Percentiles rank a stretch among this genome's conserved stretches.
Evolutionary conservation across 1,140 invertebrate genomes (phyloP).

Genomic region (Drosophila repleta): DNA sequence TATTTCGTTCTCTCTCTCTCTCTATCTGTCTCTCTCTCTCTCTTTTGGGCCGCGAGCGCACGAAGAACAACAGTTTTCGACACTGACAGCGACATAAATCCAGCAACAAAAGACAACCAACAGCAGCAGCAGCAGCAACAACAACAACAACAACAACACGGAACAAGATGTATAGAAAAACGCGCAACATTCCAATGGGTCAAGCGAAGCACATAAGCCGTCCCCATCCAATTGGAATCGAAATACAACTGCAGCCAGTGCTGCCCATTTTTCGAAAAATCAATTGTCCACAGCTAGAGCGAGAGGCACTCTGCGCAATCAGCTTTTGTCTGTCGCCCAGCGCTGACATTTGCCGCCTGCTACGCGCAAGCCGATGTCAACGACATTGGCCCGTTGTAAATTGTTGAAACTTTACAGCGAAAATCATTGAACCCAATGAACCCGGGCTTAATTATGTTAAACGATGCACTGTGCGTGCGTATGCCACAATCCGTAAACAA

Average conservation of each 20-base stretch:
- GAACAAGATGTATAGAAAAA: constrained; percentile 10
- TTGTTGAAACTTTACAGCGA: constrained; percentile 43
- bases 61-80: not conserved
- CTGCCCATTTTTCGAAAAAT: constrained; percentile 45
- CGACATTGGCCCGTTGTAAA: constrained; percentile 34
- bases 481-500: constrained; percentile 8
- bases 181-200: constrained; percentile 32
- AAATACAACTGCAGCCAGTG: constrained; percentile 58
- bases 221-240: constrained; percentile 45
- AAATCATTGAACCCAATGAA: constrained; percentile 47
- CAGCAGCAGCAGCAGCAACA: constrained; percentile 4
- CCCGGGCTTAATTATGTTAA: constrained; percentile 69
- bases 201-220: constrained; percentile 40
- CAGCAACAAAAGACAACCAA: constrained; percentile 5
- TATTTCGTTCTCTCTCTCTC: not conserved
- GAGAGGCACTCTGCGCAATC: not conserved
- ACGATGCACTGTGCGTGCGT: constrained; percentile 43
- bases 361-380: constrained; percentile 49
- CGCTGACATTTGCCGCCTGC: constrained; percentile 29
- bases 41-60: too few species aligned
- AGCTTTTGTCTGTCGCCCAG: constrained; percentile 13
- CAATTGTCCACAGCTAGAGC: not conserved
- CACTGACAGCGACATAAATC: constrained; percentile 37
- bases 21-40: too few species aligned
- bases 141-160: constrained; percentile 3